Conservation (phyloP, 2,797 vertebrate species). For the Leuciscus waleckii region DNA sequence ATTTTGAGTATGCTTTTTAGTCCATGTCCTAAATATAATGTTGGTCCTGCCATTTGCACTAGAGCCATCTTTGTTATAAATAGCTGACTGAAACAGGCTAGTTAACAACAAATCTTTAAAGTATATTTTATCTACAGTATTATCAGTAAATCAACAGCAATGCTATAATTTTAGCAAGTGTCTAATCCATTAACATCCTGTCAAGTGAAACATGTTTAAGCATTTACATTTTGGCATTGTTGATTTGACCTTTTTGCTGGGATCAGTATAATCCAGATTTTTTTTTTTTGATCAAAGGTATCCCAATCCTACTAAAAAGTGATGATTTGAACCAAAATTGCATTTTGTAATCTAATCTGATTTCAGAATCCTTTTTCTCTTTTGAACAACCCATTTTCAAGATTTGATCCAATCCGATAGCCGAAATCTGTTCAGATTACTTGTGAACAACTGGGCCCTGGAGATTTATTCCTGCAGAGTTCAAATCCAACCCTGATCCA, state of each 20-base stretch:
- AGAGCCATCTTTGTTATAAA: not conserved
- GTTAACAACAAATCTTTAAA: not conserved
- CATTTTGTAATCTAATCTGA: too few relatives aligned
- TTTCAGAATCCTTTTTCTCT: too few relatives aligned
- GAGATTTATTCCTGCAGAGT: too few relatives aligned
- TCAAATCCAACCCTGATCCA: too few relatives aligned
- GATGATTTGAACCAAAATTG: too few relatives aligned
- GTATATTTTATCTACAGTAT: not conserved
- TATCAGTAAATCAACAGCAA: not conserved
- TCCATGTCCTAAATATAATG: not conserved
- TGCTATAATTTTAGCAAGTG: not conserved
- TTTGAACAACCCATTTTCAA: too few relatives aligned
- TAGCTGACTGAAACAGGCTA: not conserved
- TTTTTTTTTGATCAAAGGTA: too few relatives aligned
- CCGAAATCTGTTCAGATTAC: too few relatives aligned
- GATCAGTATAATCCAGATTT: too few relatives aligned
- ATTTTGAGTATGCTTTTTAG: not conserved
- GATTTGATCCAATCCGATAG: too few relatives aligned
- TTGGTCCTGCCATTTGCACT: not conserved
- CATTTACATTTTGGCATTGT: not conserved
- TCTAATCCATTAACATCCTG: not conserved
- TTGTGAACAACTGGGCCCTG: too few relatives aligned
- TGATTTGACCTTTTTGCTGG: not conserved
- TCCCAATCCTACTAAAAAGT: too few relatives aligned
- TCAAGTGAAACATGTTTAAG: not conserved